phyloP scores from a whole-genome alignment of 2,113 vertebrate genomes.

The Larimichthys polyactis region DNA sequence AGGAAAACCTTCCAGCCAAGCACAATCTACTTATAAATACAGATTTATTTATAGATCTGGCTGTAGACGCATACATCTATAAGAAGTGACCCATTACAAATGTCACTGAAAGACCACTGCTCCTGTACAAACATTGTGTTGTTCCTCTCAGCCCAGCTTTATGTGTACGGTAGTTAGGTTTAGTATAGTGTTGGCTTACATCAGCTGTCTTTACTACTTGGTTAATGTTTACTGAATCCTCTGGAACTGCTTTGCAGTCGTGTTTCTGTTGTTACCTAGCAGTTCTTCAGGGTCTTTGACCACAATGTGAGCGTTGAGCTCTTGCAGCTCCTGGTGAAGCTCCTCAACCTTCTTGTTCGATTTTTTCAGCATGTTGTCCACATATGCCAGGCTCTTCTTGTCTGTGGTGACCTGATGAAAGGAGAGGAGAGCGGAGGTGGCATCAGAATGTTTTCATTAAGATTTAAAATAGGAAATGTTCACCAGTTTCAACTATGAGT shows the following conservation, averaged over 20 bases:
- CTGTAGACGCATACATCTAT: no score
- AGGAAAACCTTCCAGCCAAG: not conserved
- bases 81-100: no score
- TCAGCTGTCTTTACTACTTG: not conserved
- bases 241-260: not conserved
- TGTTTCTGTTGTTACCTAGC: conserved; percentile 88
- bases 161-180: not conserved
- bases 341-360: conserved; percentile 98
- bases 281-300: conserved; percentile 96
- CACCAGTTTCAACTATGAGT: not conserved
- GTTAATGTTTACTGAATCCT: conserved; percentile 32
- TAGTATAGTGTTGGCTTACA: not conserved
- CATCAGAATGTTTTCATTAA: not conserved
- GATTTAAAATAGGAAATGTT: not conserved
- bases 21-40: not conserved
- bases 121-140: no score
- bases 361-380: conserved; percentile 99
- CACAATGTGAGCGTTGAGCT: conserved; percentile 97
- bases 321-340: conserved; percentile 96
- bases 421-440: not conserved
- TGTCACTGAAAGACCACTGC: no score
- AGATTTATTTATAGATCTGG: no score
- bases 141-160: no score
- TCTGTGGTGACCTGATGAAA: conserved; percentile 92
- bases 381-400: conserved; percentile 98